These are phyloP conservation scores for Oreotrochilus melanogaster DNA, from an alignment of 2,113 vertebrate species.

Conservation along the genomic window DNA sequence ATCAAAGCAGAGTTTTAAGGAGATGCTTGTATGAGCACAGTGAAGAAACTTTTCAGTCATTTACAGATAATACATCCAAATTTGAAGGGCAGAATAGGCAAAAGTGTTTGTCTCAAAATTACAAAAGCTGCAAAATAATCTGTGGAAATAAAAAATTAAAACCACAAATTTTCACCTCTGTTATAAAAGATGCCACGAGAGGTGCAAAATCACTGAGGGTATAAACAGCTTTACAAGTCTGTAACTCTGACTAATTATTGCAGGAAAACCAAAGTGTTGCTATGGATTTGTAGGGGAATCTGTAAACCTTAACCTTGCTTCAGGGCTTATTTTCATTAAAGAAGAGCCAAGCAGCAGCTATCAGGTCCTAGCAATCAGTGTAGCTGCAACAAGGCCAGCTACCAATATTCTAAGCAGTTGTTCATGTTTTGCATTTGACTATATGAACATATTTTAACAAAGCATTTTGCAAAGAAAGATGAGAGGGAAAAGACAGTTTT, in stretches of 20 bases:
- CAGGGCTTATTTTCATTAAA: neutral
- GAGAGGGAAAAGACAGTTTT: neutral
- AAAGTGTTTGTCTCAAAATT: neutral
- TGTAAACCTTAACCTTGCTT: neutral
- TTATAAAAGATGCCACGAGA: neutral
- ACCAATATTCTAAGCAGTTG: neutral
- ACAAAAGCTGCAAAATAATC: neutral
- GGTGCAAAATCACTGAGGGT: neutral
- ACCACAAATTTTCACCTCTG: neutral
- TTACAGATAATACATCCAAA: neutral
- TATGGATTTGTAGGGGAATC: neutral
- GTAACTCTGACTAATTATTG: neutral
- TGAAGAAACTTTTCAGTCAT: neutral
- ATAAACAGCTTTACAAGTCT: neutral
- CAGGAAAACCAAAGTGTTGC: neutral
- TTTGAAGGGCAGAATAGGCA: neutral
- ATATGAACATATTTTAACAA: neutral
- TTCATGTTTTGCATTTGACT: neutral
- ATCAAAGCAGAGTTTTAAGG: neutral
- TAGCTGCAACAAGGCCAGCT: neutral
- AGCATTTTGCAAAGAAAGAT: neutral
- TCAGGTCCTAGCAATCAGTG: neutral
- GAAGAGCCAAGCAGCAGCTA: neutral
- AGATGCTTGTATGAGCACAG: neutral
- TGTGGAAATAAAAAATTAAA: neutral